Evolutionary conservation across 2,797 vertebrate genomes (phyloP), one percentile per base, ranked within the genome.

Genomic region (Helarctos malayanus): DNA sequence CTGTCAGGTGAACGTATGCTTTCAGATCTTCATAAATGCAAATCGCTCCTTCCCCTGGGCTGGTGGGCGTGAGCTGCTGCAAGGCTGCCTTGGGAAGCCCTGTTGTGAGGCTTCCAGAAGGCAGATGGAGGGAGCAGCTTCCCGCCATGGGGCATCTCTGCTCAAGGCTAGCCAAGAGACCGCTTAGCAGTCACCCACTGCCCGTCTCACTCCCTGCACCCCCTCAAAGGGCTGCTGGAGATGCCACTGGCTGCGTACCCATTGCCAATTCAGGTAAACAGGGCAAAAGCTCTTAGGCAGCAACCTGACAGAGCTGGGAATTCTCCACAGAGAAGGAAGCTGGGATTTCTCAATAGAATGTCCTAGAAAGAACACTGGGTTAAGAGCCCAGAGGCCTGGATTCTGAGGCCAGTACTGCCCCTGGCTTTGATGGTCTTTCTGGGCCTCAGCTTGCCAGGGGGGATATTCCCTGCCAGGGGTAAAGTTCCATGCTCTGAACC

Each of bases 21-120:
- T 97, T 96, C 96, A 95, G 95, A 97, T 84, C 97, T 98, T 97
- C 93, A 79, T 97, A 96, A 97, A 98, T 97, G 98, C 97, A 97
- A 97, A 98, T 98, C 65, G 4, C 61, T 95, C 27, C 92, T 97
- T 97, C 79, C 89, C 76, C 3, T 3, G 79, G 92, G 59, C 2
- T 6, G 57, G 59, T 3, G 2, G 54, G 65, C 35, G 5, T 9
- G 63, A 85, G 71, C 79, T 56, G 79, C 35, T 18, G 84, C 16
- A 7, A 8, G 23, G 75, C 49, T 75, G 90, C 87, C 76, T 29
- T 0, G 25, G 78, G 87, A 76, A 68, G 35, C 25, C 8, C n/a
- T 3, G 49, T 13, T 9, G 76, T 7, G 38, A 89, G 65, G 56
- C 87, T 45, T 18, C 3, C 3, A n/a, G 71, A 69, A 81, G 92